Evolutionary conservation across 2,113 vertebrate genomes (phyloP), one percentile per base, ranked within the genome.

Genomic region (Lasiurus cinereus): DNA sequence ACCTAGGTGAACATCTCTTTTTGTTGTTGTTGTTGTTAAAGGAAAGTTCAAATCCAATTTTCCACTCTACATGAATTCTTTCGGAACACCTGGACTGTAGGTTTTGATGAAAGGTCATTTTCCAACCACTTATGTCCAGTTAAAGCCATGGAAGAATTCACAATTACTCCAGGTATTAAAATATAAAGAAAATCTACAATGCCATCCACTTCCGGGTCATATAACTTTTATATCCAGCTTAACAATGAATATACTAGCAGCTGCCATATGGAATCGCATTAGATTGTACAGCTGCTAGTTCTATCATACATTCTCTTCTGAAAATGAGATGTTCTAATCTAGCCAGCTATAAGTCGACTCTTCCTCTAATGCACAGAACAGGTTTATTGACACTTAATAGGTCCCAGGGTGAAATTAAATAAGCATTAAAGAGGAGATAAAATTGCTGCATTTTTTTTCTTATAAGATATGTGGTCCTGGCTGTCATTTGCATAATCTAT

Each of bases 101-200:
- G 14, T 83, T 70, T 31, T 74, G 27, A 84, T 27, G 50, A 29
- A 95, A 88, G 73, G 69, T 78, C n/a, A 93, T 82, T 74, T 89
- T 69, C 18, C 66, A 95, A 74, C 39, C 27, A 86, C 14, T 92
- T 70, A 70, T 9, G 4, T 73, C 52, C 36, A 48, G 5, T 73
- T 79, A 52, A 93, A 86, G 21, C 31, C 27, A 80, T 83, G 46
- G 66, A 29, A 59, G 79, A 69, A 64, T 62, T 83, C 54, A n/a
- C 10, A 54, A 73, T 73, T 67, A 83, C 52, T 14, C 2, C 52
- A 67, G 52, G 31, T 83, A 74, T 46, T 83, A 90, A 84, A 27
- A 91, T 64, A 79, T 11, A 89, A 89, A 64, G 72, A 94, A 92
- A 96, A 86, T 54, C 16, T 33, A 78, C 7, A 54, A 64, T 94